phyloP scores from a whole-genome alignment of 2,888 invertebrate genomes.

The Cephus spinipes region DNA sequence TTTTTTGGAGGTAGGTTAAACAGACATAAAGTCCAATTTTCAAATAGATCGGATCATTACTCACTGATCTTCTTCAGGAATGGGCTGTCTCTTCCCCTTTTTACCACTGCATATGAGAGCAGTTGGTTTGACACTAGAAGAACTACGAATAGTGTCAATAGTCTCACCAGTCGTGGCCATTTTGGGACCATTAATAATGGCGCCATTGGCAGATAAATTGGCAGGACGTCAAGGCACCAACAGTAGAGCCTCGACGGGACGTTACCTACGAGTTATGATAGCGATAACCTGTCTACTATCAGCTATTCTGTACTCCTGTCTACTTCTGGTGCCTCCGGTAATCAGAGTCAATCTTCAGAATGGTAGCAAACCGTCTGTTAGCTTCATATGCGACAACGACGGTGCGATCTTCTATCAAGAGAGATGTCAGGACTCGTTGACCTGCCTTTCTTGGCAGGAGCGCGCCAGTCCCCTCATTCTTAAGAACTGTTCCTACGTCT shows the following conservation, averaged over 20 bases:
- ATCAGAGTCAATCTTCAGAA: constrained; percentile 71
- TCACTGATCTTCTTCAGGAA: constrained; percentile 69
- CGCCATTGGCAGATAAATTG: constrained; percentile 82
- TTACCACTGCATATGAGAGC: constrained; percentile 82
- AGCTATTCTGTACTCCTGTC: constrained; percentile 76
- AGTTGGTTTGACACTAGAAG: constrained; percentile 79
- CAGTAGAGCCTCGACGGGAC: constrained; percentile 70
- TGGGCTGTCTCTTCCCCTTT: constrained; percentile 86
- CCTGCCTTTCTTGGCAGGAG: constrained; percentile 77
- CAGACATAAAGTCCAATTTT: constrained; percentile 1
- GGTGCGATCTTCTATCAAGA: constrained; percentile 82
- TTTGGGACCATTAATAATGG: constrained; percentile 81
- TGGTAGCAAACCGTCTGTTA: constrained; percentile 74
- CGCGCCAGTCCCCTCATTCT: constrained; percentile 75
- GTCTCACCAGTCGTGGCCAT: constrained; percentile 84
- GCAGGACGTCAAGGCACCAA: constrained; percentile 68
- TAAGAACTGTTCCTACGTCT: constrained; percentile 79
- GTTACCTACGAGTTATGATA: constrained; percentile 76
- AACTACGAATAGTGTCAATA: constrained; percentile 82
- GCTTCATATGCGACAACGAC: constrained; percentile 78
- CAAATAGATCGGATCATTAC: background rate
- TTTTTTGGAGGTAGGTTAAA: constrained; percentile 79
- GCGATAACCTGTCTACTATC: constrained; percentile 76
- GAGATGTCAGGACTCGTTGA: constrained; percentile 75
- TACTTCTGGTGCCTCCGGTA: constrained; percentile 77